Percentiles rank a stretch among this genome's conserved stretches.
Conservation (phyloP, 2,113 vertebrate genomes). For the Cavia aperea region DNA sequence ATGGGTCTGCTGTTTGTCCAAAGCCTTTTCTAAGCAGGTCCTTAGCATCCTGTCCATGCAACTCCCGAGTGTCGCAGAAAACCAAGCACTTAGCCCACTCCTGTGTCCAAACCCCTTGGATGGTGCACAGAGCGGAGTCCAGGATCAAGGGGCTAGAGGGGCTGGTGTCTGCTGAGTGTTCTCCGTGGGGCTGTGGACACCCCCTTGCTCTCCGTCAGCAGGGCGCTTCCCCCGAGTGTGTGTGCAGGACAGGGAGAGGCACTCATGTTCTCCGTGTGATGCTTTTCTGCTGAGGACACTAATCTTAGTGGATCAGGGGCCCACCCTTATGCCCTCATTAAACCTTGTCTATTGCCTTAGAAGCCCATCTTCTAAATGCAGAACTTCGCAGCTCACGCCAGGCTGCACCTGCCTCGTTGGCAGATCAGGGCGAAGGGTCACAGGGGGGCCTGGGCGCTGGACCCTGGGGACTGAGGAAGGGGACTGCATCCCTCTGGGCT, state of each 20-base stretch:
- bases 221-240: neutral
- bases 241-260: too few relatives aligned
- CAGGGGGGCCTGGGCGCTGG: neutral
- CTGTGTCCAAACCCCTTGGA: accelerated
- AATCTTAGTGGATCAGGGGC: neutral
- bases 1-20: neutral
- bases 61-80: neutral
- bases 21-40: neutral
- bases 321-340: neutral
- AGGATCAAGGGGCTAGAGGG: neutral
- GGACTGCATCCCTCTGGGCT: neutral
- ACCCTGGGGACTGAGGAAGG: neutral
- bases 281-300: neutral
- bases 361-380: neutral
- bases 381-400: neutral
- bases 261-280: neutral
- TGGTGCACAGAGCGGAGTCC: neutral
- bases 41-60: accelerated
- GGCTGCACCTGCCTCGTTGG: neutral
- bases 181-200: neutral
- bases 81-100: too few relatives aligned
- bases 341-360: neutral
- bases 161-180: neutral
- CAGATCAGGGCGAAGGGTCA: neutral
- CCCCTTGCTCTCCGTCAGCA: neutral